Evolutionary conservation across 2,113 vertebrate species (phyloP).

Genomic region (Elachura formosa): DNA sequence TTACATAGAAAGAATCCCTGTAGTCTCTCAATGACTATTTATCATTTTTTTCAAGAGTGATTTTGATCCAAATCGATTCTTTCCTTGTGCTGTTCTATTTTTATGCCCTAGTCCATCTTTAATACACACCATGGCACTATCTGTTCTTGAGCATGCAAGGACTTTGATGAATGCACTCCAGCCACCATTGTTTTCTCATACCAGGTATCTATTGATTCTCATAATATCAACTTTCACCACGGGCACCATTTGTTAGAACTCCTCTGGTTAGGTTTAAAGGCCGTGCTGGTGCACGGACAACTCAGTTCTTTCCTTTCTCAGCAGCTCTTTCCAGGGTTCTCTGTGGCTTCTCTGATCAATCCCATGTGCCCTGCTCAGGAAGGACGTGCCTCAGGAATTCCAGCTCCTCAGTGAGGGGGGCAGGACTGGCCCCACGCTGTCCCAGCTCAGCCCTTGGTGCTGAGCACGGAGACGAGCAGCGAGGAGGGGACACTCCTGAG

Average conservation of each 20-base stretch:
- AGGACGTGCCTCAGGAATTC: not conserved
- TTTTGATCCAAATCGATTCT: conserved; percentile 36
- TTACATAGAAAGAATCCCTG: not conserved
- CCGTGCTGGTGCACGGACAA: not conserved
- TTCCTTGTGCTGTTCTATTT: conserved; percentile 26
- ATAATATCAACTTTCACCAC: conserved; percentile 10
- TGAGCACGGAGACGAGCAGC: not conserved
- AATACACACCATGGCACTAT: not conserved
- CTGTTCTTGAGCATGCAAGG: not conserved
- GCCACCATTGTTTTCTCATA: not conserved
- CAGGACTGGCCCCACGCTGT: not conserved
- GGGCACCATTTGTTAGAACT: not conserved
- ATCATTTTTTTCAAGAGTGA: not conserved
- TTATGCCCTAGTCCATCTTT: conserved; percentile 12
- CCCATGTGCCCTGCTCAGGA: not conserved
- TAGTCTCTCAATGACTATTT: not conserved
- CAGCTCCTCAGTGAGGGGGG: not conserved
- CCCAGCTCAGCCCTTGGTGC: not conserved
- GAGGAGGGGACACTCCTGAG: not conserved
- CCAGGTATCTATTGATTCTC: conserved; percentile 5
- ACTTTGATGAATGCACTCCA: conserved; percentile 46
- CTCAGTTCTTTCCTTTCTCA: not conserved
- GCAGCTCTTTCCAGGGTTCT: not conserved
- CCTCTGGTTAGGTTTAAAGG: not conserved
- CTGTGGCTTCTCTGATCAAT: not conserved